phyloP scores from a whole-genome alignment of 2,888 invertebrate species.

The Lochmaea capreae region DNA sequence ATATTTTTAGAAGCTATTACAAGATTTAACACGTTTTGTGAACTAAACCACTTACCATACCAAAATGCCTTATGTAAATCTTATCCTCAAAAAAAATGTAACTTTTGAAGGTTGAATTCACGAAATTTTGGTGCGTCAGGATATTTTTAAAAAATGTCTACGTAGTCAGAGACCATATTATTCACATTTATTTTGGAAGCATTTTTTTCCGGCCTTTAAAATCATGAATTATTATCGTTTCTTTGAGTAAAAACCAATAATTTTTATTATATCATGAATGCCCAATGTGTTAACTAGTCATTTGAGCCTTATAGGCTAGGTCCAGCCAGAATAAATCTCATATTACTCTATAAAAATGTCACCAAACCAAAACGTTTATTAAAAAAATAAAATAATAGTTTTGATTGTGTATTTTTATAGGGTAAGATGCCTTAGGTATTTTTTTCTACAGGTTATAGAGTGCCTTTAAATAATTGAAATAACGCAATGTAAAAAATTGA shows the following conservation, averaged over 20 bases:
- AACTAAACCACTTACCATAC: too few relatives aligned
- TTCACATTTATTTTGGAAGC: conserved; percentile 33
- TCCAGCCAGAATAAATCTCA: conserved; percentile 41
- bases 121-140: conserved; percentile 47
- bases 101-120: conserved; percentile 44
- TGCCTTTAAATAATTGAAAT: conserved; percentile 53
- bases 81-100: conserved; percentile 47
- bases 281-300: conserved; percentile 50
- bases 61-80: conserved; percentile 51
- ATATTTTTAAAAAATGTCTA: conserved; percentile 43
- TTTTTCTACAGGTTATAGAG: conserved; percentile 46
- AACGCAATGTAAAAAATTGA: conserved; percentile 48
- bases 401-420: conserved; percentile 7
- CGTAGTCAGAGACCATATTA: conserved; percentile 49
- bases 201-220: conserved; percentile 26
- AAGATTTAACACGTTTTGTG: too few relatives aligned
- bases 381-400: background rate
- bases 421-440: conserved; percentile 28
- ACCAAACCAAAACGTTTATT: background rate
- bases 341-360: conserved; percentile 32
- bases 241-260: conserved; percentile 25
- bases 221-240: conserved; percentile 4
- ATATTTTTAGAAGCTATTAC: too few relatives aligned
- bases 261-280: conserved; percentile 42
- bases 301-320: conserved; percentile 46